Conservation (phyloP, 2,797 vertebrate species). For the Florisuga fusca region DNA sequence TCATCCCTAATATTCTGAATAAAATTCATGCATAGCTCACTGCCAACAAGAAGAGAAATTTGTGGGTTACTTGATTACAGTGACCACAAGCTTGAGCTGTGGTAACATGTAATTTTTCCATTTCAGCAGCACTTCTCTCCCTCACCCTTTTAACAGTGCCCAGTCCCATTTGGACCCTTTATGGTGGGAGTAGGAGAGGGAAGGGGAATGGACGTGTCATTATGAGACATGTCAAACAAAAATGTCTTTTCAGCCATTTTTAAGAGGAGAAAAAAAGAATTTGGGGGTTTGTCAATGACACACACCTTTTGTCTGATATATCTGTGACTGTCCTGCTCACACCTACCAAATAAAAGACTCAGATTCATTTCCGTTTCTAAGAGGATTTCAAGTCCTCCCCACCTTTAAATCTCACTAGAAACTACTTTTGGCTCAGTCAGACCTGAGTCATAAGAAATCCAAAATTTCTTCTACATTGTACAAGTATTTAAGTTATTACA, state of each 20-base stretch:
- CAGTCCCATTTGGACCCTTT: background rate
- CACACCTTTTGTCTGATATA: background rate
- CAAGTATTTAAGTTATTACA: background rate
- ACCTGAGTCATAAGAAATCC: background rate
- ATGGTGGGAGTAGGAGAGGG: background rate
- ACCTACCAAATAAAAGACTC: background rate
- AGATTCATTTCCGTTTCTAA: background rate
- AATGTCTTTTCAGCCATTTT: background rate
- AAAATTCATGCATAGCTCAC: slow-evolving; percentile 27
- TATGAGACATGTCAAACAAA: background rate
- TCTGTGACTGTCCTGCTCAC: background rate
- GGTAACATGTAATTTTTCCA: background rate
- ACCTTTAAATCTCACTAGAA: background rate
- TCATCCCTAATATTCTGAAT: slow-evolving; percentile 1
- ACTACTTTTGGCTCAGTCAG: background rate
- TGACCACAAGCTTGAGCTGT: background rate
- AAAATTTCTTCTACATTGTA: background rate
- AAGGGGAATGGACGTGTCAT: background rate
- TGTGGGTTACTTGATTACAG: background rate
- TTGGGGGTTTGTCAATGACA: background rate
- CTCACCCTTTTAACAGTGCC: background rate
- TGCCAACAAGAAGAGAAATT: slow-evolving; percentile 5
- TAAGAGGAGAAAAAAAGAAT: background rate
- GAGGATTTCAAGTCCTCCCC: background rate
- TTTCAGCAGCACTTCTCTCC: background rate